These are phyloP conservation scores for Mionectes olivaceus DNA, from an alignment of 2,797 vertebrate genomes.

Conservation along the genomic window DNA sequence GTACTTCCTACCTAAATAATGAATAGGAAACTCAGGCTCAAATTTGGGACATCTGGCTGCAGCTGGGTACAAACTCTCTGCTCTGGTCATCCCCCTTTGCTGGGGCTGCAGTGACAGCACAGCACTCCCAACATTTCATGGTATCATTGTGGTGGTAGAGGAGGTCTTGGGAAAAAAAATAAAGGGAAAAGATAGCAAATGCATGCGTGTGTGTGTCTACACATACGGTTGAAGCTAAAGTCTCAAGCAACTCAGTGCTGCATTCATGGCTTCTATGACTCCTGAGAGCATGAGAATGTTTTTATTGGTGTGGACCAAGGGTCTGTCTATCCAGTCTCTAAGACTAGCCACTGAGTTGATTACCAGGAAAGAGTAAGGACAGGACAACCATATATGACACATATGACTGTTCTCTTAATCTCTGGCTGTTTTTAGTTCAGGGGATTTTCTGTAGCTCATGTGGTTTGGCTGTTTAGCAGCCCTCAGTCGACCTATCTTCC, in stretches of 20 bases:
- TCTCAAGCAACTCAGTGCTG: background rate
- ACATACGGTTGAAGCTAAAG: background rate
- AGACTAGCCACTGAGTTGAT: background rate
- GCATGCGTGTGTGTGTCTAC: background rate
- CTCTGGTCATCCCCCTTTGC: background rate
- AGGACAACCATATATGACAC: background rate
- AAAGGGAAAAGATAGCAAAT: background rate
- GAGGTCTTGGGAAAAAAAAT: background rate
- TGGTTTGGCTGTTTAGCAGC: background rate
- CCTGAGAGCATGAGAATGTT: background rate
- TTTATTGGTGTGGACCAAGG: background rate
- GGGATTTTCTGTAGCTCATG: conserved; percentile 16
- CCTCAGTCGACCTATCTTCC: background rate
- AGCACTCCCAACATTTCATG: background rate
- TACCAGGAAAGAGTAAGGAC: background rate
- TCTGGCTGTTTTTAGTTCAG: background rate
- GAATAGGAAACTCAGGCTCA: background rate
- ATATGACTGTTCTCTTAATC: background rate
- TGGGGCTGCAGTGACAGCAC: background rate
- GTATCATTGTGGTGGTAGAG: background rate
- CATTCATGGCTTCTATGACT: background rate
- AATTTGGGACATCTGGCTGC: background rate
- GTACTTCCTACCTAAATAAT: background rate
- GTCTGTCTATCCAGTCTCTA: background rate
- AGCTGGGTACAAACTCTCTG: background rate